Evolutionary conservation across 2,113 vertebrate species (phyloP).

Genomic region (Microtus montanus): DNA sequence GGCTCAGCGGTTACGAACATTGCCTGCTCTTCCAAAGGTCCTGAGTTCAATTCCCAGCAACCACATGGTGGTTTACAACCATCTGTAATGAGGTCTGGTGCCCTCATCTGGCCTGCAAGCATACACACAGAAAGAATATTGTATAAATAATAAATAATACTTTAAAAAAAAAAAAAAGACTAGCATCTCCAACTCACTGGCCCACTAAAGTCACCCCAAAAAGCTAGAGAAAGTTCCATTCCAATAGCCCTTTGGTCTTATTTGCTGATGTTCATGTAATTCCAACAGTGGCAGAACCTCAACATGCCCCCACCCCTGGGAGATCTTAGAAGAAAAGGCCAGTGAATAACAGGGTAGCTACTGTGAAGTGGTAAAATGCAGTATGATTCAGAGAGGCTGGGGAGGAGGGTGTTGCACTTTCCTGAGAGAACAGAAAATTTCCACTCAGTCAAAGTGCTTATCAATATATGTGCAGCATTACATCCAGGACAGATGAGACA

Average conservation of each 20-base stretch:
- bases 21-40: no score
- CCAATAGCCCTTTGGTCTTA: neutral
- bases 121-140: no score
- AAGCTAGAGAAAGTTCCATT: neutral
- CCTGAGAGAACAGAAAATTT: constrained; percentile 58
- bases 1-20: no score
- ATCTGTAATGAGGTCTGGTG: no score
- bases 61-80: no score
- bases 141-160: no score
- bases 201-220: neutral
- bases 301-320: neutral
- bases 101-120: no score
- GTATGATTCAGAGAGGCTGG: neutral
- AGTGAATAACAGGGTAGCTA: neutral
- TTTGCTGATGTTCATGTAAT: neutral
- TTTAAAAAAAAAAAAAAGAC: no score
- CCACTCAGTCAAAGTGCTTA: constrained; percentile 71
- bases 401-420: neutral
- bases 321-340: constrained; percentile 21
- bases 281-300: neutral
- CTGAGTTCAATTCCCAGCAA: no score
- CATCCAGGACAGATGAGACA: constrained; percentile 75
- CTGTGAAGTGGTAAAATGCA: neutral
- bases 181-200: neutral
- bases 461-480: constrained; percentile 67